A percentile compares a stretch with the other conserved stretches of the same genome.
Conservation (phyloP, 1,140 invertebrate genomes). For the Leptinotarsa texana region DNA sequence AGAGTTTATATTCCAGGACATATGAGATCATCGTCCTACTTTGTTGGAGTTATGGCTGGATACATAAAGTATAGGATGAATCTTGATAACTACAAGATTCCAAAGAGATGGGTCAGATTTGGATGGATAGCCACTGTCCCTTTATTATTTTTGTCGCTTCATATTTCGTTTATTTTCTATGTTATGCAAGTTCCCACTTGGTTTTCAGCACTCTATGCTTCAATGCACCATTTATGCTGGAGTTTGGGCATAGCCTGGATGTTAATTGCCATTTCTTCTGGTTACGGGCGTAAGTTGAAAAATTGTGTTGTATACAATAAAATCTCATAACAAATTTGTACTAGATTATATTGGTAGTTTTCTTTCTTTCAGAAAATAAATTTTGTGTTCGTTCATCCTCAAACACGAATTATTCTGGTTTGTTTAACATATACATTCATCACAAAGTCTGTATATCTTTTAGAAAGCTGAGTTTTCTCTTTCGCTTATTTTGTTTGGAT, state of each 20-base stretch:
- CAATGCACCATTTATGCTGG: slow-evolving; percentile 69
- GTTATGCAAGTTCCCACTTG: slow-evolving; percentile 60
- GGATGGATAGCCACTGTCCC: slow-evolving; percentile 53
- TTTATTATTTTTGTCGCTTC: slow-evolving; percentile 56
- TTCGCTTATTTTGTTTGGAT: too few relatives aligned
- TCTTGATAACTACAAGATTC: slow-evolving; percentile 28
- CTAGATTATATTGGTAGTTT: too few relatives aligned
- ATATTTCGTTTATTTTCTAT: slow-evolving; percentile 66
- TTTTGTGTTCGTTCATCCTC: too few relatives aligned
- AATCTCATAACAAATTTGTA: too few relatives aligned
- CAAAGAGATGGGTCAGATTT: slow-evolving; percentile 15
- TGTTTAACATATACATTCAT: too few relatives aligned
- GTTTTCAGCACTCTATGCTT: slow-evolving; percentile 68
- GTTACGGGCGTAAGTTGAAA: slow-evolving; percentile 42
- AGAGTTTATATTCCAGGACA: slow-evolving; percentile 71
- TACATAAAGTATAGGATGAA: slow-evolving; percentile 34
- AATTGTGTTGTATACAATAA: too few relatives aligned
- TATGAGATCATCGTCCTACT: slow-evolving; percentile 69
- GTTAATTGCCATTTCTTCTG: slow-evolving; percentile 59
- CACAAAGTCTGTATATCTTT: too few relatives aligned
- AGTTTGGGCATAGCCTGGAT: slow-evolving; percentile 72
- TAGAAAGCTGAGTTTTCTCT: too few relatives aligned
- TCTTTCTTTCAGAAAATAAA: too few relatives aligned
- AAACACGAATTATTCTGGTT: too few relatives aligned
- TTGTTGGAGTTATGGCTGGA: slow-evolving; percentile 58